phyloP scores from a whole-genome alignment of 1,140 invertebrate genomes.

The Brachionus rotundiformis region DNA sequence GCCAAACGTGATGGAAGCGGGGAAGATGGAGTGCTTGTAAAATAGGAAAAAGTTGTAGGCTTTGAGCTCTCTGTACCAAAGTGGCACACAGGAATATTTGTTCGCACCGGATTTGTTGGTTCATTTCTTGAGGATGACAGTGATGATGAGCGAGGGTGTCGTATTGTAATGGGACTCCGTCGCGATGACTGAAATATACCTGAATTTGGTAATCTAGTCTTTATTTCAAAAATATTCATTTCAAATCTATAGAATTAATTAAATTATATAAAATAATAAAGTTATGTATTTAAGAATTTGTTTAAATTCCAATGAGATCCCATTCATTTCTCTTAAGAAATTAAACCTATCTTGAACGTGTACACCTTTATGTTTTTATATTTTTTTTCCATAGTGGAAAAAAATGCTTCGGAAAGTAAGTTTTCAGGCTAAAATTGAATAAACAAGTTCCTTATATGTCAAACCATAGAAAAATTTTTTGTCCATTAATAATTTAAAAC shows the following conservation, averaged over 20 bases:
- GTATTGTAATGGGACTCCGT: background rate
- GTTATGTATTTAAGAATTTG: background rate
- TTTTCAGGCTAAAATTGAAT: background rate
- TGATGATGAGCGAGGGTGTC: constrained; percentile 4
- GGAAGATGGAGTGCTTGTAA: background rate
- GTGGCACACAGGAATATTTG: background rate
- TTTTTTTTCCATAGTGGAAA: background rate
- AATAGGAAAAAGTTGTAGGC: constrained; percentile 9
- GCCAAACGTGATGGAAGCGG: background rate
- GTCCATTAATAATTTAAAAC: background rate
- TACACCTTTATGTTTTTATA: background rate
- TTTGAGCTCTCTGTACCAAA: background rate
- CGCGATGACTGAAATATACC: constrained; percentile 7
- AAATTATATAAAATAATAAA: background rate
- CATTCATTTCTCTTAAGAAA: background rate
- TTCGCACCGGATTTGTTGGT: background rate
- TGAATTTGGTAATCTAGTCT: background rate
- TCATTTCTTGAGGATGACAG: constrained; percentile 19
- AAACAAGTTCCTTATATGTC: background rate
- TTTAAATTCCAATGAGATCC: background rate
- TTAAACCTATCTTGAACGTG: background rate
- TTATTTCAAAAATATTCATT: constrained; percentile 42
- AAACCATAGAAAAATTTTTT: background rate
- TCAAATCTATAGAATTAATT: constrained; percentile 5
- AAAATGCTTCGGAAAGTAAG: background rate